Base-by-base conservation (phyloP, 2,888 invertebrate species). In the Papilio gigon region DNA sequence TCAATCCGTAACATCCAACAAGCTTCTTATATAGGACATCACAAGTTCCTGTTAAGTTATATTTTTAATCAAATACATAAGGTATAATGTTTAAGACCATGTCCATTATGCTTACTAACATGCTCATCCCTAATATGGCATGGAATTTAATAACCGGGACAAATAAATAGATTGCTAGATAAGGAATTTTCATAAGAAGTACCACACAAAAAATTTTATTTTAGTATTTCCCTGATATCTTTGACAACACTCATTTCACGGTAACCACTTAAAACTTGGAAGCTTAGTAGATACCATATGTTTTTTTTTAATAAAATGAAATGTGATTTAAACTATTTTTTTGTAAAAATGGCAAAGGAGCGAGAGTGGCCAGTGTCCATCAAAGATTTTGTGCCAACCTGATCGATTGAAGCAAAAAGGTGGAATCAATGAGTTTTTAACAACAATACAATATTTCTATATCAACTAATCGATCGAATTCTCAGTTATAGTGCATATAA, bases 41-140 rank as follows among this genome's bases (percentile, higher is more conserved):
- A n/a, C 27, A 53, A n/a, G 27, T 53, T 27, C 5, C 27, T 8
- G 1, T n/a, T 27, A 27, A 27, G 53, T 53, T 27, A 53, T 53
- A 53, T 53, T 14, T 27, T n/a, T 53, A 53, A 53, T 53, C 53
- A 22, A 27, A 27, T 8, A n/a, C 27, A 27, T 27, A 53, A 50
- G 27, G 6, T 8, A 27, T 3, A 50, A 25, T 27, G 8, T 53
- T n/a, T 53, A 53, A n/a, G 6, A 25, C 5, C 14, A 50, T 50
- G 9, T 50, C 25, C 50, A 25, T 50, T 14, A 22, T 47, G 22
- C n/a, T 47, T 12, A 44, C 20, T 44, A 44, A 50, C 12, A 50
- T 50, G 0, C 20, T 22, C 47, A 42, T 47, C 5, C 22, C 25
- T n/a, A 22, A 22, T 47, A 9, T 47, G 22, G n/a, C 47, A 4